phyloP scores from a whole-genome alignment of 1,140 invertebrate species.

The Drosophila nigrodunni region DNA sequence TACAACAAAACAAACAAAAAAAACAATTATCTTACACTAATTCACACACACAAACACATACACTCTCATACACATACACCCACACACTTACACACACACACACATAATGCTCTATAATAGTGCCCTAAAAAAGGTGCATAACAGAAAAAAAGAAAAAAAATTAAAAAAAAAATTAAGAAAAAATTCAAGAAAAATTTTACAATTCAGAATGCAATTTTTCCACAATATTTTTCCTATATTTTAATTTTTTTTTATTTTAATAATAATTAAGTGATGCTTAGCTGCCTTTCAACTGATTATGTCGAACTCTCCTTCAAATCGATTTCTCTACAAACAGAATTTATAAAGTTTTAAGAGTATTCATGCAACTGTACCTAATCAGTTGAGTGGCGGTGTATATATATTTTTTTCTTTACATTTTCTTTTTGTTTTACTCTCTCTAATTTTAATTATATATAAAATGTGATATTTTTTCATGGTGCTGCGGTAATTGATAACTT shows the following conservation, averaged over 20 bases:
- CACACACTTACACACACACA: slow-evolving; percentile 39
- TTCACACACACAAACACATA: slow-evolving; percentile 27
- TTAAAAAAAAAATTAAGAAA: slow-evolving; percentile 30
- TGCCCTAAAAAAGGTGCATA: slow-evolving; percentile 37
- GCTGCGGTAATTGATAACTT: slow-evolving; percentile 36
- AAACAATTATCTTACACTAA: slow-evolving; percentile 25
- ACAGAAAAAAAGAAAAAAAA: slow-evolving; percentile 37
- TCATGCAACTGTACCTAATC: neutral
- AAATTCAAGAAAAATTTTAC: slow-evolving; percentile 61
- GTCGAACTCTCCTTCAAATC: neutral
- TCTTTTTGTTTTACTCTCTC: neutral
- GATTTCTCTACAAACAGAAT: neutral
- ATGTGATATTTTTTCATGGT: slow-evolving; percentile 70
- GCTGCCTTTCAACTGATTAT: neutral
- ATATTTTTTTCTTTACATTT: slow-evolving; percentile 5
- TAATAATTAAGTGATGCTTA: slow-evolving; percentile 14
- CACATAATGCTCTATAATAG: slow-evolving; percentile 56
- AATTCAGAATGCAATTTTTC: slow-evolving; percentile 74
- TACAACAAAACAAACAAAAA: slow-evolving; percentile 60
- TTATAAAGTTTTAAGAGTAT: too few species aligned
- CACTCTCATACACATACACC: slow-evolving; percentile 50
- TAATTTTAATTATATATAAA: slow-evolving; percentile 37
- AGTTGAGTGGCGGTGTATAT: slow-evolving; percentile 1
- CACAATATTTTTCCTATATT: slow-evolving; percentile 32
- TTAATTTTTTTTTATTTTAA: slow-evolving; percentile 27